These are phyloP conservation scores for Anoplopoma fimbria DNA, from an alignment of 2,113 vertebrate genomes.

Conservation along the genomic window DNA sequence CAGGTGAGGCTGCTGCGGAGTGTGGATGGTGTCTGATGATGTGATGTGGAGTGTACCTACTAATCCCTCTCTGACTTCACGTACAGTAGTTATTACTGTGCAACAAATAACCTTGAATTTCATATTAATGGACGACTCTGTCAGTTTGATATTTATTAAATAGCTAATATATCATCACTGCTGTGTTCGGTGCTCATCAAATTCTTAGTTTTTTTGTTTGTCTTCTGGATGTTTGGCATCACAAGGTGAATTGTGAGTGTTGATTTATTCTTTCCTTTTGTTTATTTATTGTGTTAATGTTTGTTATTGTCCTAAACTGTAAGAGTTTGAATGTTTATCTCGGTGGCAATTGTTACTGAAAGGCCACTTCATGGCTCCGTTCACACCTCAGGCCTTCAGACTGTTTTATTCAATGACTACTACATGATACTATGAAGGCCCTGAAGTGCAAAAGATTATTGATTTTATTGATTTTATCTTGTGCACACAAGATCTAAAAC, in stretches of 20 bases:
- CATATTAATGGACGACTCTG: constrained; percentile 43
- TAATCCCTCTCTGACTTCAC: constrained; percentile 11
- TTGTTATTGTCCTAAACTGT: constrained; percentile 12
- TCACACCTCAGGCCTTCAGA: constrained; percentile 23
- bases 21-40: not conserved
- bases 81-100: constrained; percentile 3
- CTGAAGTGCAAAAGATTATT: not conserved
- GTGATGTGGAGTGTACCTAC: constrained; percentile 5
- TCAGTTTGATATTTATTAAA: constrained; percentile 59
- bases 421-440: not conserved
- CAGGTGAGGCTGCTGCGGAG: constrained; percentile 32
- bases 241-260: constrained; percentile 17
- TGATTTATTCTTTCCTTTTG: constrained; percentile 15
- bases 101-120: constrained; percentile 28
- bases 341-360: not conserved
- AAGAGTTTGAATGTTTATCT: constrained; percentile 22
- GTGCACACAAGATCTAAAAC: not conserved
- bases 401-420: not conserved
- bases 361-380: not conserved
- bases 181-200: constrained; percentile 30
- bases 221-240: constrained; percentile 37
- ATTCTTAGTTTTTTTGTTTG: constrained; percentile 8
- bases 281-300: constrained; percentile 23
- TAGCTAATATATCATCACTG: constrained; percentile 46
- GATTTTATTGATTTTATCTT: not conserved